Evolutionary conservation across 2,888 invertebrate species (phyloP).

Genomic region (Agonopterix heracliana): DNA sequence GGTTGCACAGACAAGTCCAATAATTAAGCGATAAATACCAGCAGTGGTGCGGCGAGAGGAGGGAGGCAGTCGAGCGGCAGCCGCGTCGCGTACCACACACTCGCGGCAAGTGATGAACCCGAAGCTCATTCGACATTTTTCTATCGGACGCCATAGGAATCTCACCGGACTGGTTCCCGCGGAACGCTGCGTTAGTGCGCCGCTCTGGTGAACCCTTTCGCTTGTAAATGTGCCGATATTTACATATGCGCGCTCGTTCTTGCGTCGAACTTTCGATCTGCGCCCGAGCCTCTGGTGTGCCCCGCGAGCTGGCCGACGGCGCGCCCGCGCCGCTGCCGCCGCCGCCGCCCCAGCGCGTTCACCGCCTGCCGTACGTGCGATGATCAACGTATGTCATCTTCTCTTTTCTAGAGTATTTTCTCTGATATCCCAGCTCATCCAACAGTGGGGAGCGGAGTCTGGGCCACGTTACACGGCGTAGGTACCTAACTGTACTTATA

Average conservation of each 20-base stretch:
- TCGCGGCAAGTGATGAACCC: slow-evolving; percentile 61
- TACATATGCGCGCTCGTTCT: slow-evolving; percentile 74
- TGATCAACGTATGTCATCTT: slow-evolving; percentile 64
- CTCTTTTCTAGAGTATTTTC: not conserved
- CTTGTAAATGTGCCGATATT: slow-evolving; percentile 77
- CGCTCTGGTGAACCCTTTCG: slow-evolving; percentile 76
- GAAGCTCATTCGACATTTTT: slow-evolving; percentile 75
- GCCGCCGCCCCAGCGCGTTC: slow-evolving; percentile 47
- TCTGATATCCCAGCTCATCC: not conserved
- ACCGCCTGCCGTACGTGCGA: slow-evolving; percentile 59
- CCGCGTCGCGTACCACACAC: slow-evolving; percentile 68
- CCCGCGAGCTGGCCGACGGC: slow-evolving; percentile 41
- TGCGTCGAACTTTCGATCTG: slow-evolving; percentile 75
- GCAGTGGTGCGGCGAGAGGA: slow-evolving; percentile 62
- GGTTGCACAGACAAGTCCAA: slow-evolving; percentile 70
- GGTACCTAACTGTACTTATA: no score
- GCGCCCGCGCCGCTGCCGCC: slow-evolving; percentile 11
- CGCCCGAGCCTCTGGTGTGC: slow-evolving; percentile 52
- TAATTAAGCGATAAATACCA: slow-evolving; percentile 75
- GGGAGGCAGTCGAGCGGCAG: slow-evolving; percentile 69
- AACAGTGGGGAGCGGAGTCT: no score
- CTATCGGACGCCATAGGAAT: slow-evolving; percentile 79
- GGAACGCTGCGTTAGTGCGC: slow-evolving; percentile 73
- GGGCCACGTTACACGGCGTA: no score
- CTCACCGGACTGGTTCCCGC: slow-evolving; percentile 80